These are phyloP conservation scores for Poeciliopsis gracilis DNA, from an alignment of 2,797 vertebrate genomes.

Conservation along the genomic window DNA sequence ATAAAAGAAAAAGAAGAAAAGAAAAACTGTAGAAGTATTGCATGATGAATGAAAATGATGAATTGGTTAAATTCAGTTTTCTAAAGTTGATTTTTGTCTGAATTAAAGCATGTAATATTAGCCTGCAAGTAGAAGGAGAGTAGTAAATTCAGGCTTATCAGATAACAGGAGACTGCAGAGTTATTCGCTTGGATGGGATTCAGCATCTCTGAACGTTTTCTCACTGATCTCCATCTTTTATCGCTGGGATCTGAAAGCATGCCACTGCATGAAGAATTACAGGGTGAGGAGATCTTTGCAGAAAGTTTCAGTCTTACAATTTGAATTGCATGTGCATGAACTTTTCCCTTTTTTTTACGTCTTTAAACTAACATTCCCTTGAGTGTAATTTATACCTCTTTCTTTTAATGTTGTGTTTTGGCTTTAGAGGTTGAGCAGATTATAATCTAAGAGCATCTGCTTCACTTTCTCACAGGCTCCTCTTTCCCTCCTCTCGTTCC, in stretches of 20 bases:
- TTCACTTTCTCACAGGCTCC: conserved; percentile 16
- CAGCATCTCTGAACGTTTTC: conserved; percentile 6
- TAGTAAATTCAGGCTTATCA: conserved; percentile 14
- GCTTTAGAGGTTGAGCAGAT: conserved; percentile 55
- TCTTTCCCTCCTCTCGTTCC: conserved; percentile 11
- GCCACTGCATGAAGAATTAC: conserved; percentile 1
- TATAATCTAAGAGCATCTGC: conserved; percentile 52
- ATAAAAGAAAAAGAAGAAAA: not conserved
- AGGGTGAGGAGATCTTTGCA: not conserved
- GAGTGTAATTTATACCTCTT: conserved; percentile 15
- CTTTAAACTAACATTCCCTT: conserved; percentile 11
- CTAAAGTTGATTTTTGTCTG: not conserved
- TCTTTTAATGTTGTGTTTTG: conserved; percentile 23
- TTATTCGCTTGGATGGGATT: not conserved
- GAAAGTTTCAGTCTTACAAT: not conserved
- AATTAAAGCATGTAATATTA: conserved; percentile 21
- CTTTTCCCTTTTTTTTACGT: not conserved
- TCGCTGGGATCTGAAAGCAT: not conserved
- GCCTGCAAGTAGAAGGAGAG: conserved; percentile 12
- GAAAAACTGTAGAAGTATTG: not conserved
- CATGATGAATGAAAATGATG: not conserved
- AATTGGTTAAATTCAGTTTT: not conserved
- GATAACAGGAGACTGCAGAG: not conserved
- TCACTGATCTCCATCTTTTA: not conserved
- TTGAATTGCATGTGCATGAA: not conserved